A percentile compares a stretch with the other conserved stretches of the same genome.
Evolutionary conservation across 2,888 invertebrate genomes (phyloP).

Genomic region (Leptinotarsa rubiginosa): DNA sequence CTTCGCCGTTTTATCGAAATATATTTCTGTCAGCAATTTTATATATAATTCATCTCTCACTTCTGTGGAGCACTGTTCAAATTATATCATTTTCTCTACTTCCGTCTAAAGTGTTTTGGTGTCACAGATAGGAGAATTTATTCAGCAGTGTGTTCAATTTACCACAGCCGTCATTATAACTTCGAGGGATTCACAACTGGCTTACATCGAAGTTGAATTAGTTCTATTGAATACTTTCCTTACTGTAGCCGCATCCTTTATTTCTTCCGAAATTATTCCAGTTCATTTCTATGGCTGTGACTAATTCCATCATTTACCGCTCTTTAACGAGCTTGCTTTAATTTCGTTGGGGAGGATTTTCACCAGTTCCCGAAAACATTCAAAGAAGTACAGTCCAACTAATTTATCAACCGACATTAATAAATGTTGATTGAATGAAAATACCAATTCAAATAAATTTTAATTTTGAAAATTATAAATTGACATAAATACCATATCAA

Average conservation of each 20-base stretch:
- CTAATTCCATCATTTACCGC: slow-evolving; percentile 40
- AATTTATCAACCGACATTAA: not conserved
- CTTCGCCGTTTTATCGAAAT: no score
- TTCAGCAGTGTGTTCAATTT: slow-evolving; percentile 9
- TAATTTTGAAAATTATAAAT: no score
- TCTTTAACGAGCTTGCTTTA: slow-evolving; percentile 39
- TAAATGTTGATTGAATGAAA: not conserved
- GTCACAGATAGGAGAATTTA: not conserved
- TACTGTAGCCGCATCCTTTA: slow-evolving; percentile 48
- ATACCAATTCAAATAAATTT: not conserved
- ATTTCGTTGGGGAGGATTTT: slow-evolving; percentile 31
- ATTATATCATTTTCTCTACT: not conserved
- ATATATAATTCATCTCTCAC: no score
- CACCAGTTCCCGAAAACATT: slow-evolving; percentile 26
- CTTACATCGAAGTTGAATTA: slow-evolving; percentile 57
- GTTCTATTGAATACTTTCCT: slow-evolving; percentile 55
- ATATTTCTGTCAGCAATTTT: no score
- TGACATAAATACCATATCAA: no score
- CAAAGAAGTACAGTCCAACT: not conserved
- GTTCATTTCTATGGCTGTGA: slow-evolving; percentile 46
- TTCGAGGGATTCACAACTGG: slow-evolving; percentile 59
- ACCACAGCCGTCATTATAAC: slow-evolving; percentile 54
- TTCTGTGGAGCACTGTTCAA: not conserved
- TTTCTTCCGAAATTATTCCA: slow-evolving; percentile 52
- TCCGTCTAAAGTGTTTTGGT: not conserved